These are phyloP conservation scores for Bombus soroeensis DNA, from an alignment of 1,140 invertebrate species.

Conservation along the genomic window DNA sequence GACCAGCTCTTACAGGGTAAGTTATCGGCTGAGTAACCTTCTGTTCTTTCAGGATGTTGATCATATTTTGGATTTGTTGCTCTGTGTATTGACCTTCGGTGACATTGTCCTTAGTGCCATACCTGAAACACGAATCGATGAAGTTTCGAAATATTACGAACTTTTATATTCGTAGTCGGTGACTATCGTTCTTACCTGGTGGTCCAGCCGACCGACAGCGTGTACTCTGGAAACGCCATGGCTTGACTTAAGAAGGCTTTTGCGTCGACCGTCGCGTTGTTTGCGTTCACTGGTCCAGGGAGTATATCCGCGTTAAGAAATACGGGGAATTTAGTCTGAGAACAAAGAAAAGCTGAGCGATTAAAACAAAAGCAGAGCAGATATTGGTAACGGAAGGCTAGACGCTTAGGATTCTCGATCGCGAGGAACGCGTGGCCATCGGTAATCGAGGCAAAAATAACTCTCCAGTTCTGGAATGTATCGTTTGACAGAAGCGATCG, in stretches of 20 bases:
- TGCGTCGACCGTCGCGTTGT: slow-evolving; percentile 86
- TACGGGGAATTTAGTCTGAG: slow-evolving; percentile 88
- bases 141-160: background rate
- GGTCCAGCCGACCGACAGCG: slow-evolving; percentile 94
- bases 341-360: slow-evolving; percentile 7
- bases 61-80: slow-evolving; percentile 89
- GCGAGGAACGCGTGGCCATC: background rate
- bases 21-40: slow-evolving; percentile 87
- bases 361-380: background rate
- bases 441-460: slow-evolving; percentile 5
- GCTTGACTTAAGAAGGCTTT: slow-evolving; percentile 85
- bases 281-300: slow-evolving; percentile 88
- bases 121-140: slow-evolving; percentile 63
- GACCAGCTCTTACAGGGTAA: slow-evolving; percentile 91
- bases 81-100: slow-evolving; percentile 86
- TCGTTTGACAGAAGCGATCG: background rate
- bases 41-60: slow-evolving; percentile 84
- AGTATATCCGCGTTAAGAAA: slow-evolving; percentile 96
- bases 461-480: background rate
- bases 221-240: slow-evolving; percentile 86
- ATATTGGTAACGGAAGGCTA: background rate
- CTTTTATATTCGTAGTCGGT: too few species aligned
- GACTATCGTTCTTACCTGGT: slow-evolving; percentile 84
- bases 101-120: slow-evolving; percentile 67
- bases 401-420: background rate